A percentile compares a stretch with the other conserved stretches of the same genome.
Conservation (phyloP, 2,113 vertebrate genomes). For the Prochilodus magdalenae region DNA sequence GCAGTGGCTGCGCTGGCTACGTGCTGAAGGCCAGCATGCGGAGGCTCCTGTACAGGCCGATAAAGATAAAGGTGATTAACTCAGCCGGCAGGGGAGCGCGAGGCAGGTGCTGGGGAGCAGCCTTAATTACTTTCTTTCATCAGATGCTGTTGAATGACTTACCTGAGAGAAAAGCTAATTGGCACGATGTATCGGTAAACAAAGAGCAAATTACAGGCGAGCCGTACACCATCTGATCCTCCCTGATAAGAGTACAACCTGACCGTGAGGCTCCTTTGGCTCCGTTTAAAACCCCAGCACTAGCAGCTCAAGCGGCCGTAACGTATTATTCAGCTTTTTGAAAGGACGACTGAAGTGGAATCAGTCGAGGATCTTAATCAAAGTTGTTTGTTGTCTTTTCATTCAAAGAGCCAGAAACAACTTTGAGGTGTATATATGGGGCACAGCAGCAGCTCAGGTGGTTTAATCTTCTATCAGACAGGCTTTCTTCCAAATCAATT, state of each 20-base stretch:
- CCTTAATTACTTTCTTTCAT: conserved; percentile 74
- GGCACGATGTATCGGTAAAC: conserved; percentile 76
- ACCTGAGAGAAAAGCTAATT: conserved; percentile 76
- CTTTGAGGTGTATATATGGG: neutral
- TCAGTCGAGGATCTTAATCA: conserved; percentile 30
- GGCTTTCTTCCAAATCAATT: conserved; percentile 8
- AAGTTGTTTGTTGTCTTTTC: conserved; percentile 22
- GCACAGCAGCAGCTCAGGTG: neutral
- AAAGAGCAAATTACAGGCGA: conserved; percentile 68
- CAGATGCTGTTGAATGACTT: conserved; percentile 69
- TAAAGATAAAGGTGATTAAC: conserved; percentile 68
- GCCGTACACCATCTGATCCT: conserved; percentile 66
- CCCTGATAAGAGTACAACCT: conserved; percentile 68
- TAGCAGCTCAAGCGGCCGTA: neutral
- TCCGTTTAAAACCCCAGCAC: conserved; percentile 5
- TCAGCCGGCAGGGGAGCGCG: conserved; percentile 56
- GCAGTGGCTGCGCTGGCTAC: neutral
- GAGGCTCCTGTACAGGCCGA: conserved; percentile 55
- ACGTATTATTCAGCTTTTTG: conserved; percentile 31
- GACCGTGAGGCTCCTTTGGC: conserved; percentile 48
- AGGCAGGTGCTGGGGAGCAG: conserved; percentile 66
- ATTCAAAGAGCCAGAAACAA: conserved; percentile 12
- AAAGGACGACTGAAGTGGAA: conserved; percentile 32
- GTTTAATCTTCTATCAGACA: neutral
- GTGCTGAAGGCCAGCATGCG: conserved; percentile 16